phyloP scores from a whole-genome alignment of 2,888 invertebrate genomes.

The Cheilosia urbana region DNA sequence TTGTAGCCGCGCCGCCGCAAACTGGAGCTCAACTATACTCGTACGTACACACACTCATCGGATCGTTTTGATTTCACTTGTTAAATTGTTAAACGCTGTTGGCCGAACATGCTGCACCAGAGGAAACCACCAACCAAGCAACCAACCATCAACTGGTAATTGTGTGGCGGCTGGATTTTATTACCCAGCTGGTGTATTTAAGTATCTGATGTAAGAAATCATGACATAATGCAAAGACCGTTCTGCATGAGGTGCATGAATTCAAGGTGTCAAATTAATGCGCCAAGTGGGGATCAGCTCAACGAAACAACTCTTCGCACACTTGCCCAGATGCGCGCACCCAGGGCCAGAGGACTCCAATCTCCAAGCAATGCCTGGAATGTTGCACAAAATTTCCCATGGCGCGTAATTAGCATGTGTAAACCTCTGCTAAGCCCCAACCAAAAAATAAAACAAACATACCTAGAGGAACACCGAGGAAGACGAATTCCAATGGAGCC shows the following conservation, averaged over 20 bases:
- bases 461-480: slow-evolving; percentile 14
- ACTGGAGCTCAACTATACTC: slow-evolving; percentile 55
- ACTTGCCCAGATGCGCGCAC: slow-evolving; percentile 5
- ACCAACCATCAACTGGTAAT: slow-evolving; percentile 70
- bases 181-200: slow-evolving; percentile 65
- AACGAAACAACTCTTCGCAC: neutral
- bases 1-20: slow-evolving; percentile 38
- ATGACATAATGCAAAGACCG: slow-evolving; percentile 72
- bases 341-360: slow-evolving; percentile 46
- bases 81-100: slow-evolving; percentile 53
- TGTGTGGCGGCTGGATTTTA: slow-evolving; percentile 69
- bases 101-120: slow-evolving; percentile 61
- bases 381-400: slow-evolving; percentile 63
- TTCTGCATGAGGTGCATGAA: slow-evolving; percentile 74
- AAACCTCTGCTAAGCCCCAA: slow-evolving; percentile 21
- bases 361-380: slow-evolving; percentile 57
- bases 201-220: slow-evolving; percentile 75
- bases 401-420: slow-evolving; percentile 69
- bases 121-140: slow-evolving; percentile 48
- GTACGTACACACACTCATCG: slow-evolving; percentile 15
- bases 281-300: slow-evolving; percentile 46
- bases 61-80: slow-evolving; percentile 72
- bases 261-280: slow-evolving; percentile 72
- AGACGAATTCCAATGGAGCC: slow-evolving; percentile 52
- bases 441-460: neutral